Evolutionary conservation across 1,140 invertebrate species (phyloP).

Genomic region (Battus philenor): DNA sequence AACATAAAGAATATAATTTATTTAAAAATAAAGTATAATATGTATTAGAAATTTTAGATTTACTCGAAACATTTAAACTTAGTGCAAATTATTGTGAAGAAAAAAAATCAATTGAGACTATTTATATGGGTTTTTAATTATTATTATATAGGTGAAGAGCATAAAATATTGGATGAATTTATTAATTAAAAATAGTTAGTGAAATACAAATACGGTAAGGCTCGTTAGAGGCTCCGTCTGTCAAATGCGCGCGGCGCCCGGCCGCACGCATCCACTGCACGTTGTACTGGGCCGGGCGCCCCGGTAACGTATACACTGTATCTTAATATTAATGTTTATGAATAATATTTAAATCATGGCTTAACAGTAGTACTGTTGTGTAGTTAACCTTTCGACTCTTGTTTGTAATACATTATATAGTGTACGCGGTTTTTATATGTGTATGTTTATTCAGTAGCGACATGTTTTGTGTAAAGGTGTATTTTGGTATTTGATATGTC

Average conservation of each 20-base stretch:
- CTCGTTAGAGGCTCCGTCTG: constrained; percentile 67
- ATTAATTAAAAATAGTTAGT: constrained; percentile 76
- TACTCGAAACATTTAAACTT: constrained; percentile 70
- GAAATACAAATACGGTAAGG: constrained; percentile 75
- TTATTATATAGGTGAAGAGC: constrained; percentile 70
- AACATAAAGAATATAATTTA: constrained; percentile 74
- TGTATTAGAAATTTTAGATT: constrained; percentile 76
- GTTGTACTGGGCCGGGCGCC: constrained; percentile 55
- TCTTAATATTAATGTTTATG: constrained; percentile 63
- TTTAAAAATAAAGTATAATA: constrained; percentile 71
- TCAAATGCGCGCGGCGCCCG: constrained; percentile 41
- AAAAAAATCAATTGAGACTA: constrained; percentile 70
- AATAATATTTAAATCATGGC: constrained; percentile 72
- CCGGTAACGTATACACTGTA: constrained; percentile 60
- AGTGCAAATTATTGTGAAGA: constrained; percentile 72
- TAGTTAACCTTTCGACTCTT: constrained; percentile 71
- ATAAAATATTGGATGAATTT: constrained; percentile 75
- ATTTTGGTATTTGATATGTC: constrained; percentile 64
- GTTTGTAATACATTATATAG: constrained; percentile 74
- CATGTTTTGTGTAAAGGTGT: constrained; percentile 71
- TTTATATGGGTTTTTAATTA: constrained; percentile 75
- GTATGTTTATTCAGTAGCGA: constrained; percentile 74
- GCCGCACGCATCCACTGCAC: constrained; percentile 33
- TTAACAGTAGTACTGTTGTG: constrained; percentile 73
- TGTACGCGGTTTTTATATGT: constrained; percentile 75